A percentile compares a stretch with the other conserved stretches of the same genome.
phyloP scores from a whole-genome alignment of 2,888 invertebrate species.

The Empis livida region DNA sequence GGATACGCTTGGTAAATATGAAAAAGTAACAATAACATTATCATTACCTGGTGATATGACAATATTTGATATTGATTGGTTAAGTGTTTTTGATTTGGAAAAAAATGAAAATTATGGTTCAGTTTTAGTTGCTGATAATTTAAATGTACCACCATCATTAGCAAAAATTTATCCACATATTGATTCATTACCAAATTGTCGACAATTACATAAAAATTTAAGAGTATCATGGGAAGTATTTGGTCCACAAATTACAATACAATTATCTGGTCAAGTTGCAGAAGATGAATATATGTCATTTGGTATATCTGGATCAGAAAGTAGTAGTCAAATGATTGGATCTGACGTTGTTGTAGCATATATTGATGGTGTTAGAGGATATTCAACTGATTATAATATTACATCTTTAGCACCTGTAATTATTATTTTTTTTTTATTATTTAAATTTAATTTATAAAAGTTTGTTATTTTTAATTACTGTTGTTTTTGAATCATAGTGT shows the following conservation, averaged over 20 bases:
- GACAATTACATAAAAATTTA: constrained; percentile 70
- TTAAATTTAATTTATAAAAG: not conserved
- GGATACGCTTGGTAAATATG: constrained; percentile 62
- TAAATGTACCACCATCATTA: constrained; percentile 80
- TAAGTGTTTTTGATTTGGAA: constrained; percentile 63
- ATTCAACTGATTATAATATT: constrained; percentile 72
- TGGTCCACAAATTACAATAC: constrained; percentile 74
- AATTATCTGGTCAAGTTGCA: constrained; percentile 59
- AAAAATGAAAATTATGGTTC: constrained; percentile 57
- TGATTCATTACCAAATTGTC: constrained; percentile 64
- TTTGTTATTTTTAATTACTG: not conserved
- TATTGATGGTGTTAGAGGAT: constrained; percentile 57
- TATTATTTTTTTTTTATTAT: not conserved
- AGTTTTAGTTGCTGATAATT: constrained; percentile 61
- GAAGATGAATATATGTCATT: constrained; percentile 79
- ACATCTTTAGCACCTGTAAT: constrained; percentile 65
- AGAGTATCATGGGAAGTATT: constrained; percentile 86
- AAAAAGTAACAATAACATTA: constrained; percentile 57
- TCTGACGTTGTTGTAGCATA: constrained; percentile 71
- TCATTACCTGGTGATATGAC: constrained; percentile 70
- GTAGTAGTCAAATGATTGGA: constrained; percentile 66
- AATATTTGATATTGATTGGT: constrained; percentile 72
- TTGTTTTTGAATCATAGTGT: constrained; percentile 42
- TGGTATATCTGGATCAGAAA: constrained; percentile 66
- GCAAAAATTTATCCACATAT: constrained; percentile 49